Evolutionary conservation across 64 coral and sea anemone species (phyloP).

Genomic region (Hydrozoanthus tunicans): DNA sequence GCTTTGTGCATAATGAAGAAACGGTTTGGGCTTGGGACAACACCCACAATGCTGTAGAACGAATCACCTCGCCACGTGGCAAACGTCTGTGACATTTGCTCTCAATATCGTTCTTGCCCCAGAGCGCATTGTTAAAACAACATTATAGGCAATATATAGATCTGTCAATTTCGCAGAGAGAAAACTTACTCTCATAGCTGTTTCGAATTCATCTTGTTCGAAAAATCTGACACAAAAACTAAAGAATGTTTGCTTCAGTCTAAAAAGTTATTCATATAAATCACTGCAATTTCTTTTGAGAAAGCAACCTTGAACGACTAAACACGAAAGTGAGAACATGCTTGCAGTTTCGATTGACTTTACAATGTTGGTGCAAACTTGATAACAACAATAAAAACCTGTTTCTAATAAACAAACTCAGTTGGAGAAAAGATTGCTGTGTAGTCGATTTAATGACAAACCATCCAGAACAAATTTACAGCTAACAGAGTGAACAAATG

Average conservation of each 20-base stretch:
- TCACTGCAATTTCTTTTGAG: neutral
- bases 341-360: neutral
- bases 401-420: neutral
- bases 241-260: neutral
- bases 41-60: neutral
- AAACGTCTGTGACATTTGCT: neutral
- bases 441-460: neutral
- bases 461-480: neutral
- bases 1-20: too few relatives aligned
- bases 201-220: constrained; percentile 7
- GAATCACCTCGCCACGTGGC: neutral
- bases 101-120: neutral
- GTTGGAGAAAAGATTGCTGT: neutral
- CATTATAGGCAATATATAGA: constrained; percentile 41
- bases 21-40: too few relatives aligned
- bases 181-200: constrained; percentile 1
- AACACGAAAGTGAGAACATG: neutral
- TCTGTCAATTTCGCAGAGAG: constrained; percentile 16
- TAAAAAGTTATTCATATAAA: neutral
- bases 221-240: neutral
- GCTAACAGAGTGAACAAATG: neutral
- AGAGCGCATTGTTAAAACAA: constrained; percentile 30
- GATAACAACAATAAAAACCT: neutral
- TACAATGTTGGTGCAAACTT: neutral
- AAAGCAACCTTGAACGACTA: neutral